phyloP scores from a whole-genome alignment of 1,140 invertebrate species.

The Proales similis region DNA sequence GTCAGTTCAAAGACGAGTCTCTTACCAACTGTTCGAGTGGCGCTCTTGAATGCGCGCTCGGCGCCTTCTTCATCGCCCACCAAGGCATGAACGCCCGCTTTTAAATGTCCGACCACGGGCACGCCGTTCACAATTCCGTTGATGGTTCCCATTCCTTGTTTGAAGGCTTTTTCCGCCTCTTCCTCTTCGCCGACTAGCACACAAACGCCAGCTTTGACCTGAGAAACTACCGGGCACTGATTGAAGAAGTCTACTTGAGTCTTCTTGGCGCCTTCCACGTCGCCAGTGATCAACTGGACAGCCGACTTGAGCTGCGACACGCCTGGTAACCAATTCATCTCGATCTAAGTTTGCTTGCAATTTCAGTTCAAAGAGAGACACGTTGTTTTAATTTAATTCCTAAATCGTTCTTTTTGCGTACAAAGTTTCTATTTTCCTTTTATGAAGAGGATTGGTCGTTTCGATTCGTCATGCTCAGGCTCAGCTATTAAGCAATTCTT shows the following conservation, averaged over 20 bases:
- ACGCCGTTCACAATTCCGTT: constrained; percentile 38
- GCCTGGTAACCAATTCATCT: constrained; percentile 28
- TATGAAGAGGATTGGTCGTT: too few relatives aligned
- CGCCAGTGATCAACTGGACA: constrained; percentile 38
- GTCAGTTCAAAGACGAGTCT: too few relatives aligned
- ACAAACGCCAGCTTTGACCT: background rate
- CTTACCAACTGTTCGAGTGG: constrained; percentile 38
- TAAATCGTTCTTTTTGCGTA: too few relatives aligned
- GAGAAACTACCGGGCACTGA: background rate
- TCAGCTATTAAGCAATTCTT: too few relatives aligned
- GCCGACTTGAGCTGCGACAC: constrained; percentile 39
- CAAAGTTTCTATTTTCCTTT: too few relatives aligned
- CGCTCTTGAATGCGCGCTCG: constrained; percentile 39
- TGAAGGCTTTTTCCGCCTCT: too few relatives aligned
- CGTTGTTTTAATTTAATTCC: too few relatives aligned
- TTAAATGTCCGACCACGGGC: constrained; percentile 41
- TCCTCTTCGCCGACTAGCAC: background rate
- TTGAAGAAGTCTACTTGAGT: constrained; percentile 37
- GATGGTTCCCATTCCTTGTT: background rate
- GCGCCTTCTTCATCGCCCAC: constrained; percentile 40
- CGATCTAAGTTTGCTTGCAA: too few relatives aligned
- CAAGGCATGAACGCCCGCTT: constrained; percentile 39
- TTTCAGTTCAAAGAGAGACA: too few relatives aligned
- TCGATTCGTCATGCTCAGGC: too few relatives aligned
- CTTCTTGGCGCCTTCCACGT: constrained; percentile 38